Base-by-base conservation (phyloP, 2,113 vertebrate species). In the Istiophorus platypterus region DNA sequence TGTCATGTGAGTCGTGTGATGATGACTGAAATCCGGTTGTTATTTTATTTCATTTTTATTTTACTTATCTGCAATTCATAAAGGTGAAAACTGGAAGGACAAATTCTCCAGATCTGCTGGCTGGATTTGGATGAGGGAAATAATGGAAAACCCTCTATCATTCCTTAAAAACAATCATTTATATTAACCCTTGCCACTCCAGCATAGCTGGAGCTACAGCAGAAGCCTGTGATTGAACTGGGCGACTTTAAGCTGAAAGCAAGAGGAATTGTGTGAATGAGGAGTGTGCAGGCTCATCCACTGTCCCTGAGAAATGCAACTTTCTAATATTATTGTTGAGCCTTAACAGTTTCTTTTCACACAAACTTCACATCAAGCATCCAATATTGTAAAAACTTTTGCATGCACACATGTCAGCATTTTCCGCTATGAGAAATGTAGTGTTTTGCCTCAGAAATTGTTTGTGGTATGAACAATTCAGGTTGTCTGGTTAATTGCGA, bases 401-500 rank as follows among this genome's bases (percentile, higher is more conserved):
- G 29, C 45, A 68, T 64, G 65, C 57, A 63, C 24, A 65, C 10
- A 67, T 75, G 26, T 85, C 71, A 67, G 77, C 77, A 45, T 82
- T 82, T 72, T 62, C 1, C 45, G 18, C 62, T 42, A 8, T 27
- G n/a, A 69, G 49, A 13, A 6, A 51, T 70, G 17, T 34, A 64
- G 62, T 75, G 42, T 56, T 88, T 79, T 80, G 67, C 52, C 87
- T 71, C 72, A 68, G 41, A 85, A 59, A 80, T 86, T 83, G 47
- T 82, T 84, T 91, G 86, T 77, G 86, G 76, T 49, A 61, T 72
- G 63, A 83, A 62, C 22, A 65, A 52, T 57, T 56, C 56, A 73
- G 81, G 61, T 73, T 88, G 86, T 91, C 89, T 72, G 71, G 42
- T 73, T 76, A 26, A 52, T 75, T 70, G 39, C n/a, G 34, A 86